Percentiles rank a stretch among this genome's conserved stretches.
Evolutionary conservation across 2,113 vertebrate species (phyloP).

Genomic region (Rhabdomys dilectus): DNA sequence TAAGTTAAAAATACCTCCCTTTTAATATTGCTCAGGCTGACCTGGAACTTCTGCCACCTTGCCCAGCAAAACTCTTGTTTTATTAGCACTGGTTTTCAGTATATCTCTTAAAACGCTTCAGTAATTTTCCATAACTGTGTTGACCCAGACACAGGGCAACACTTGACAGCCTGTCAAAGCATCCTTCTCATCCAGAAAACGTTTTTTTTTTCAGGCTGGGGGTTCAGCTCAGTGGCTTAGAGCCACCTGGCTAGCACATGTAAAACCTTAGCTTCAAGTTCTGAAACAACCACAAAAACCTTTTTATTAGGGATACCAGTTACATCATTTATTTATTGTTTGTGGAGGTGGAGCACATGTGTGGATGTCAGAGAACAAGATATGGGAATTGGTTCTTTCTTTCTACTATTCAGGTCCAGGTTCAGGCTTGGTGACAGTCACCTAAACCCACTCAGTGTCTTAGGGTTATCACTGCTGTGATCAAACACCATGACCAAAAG

Average conservation of each 20-base stretch:
- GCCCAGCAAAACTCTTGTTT: background rate
- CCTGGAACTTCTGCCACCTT: background rate
- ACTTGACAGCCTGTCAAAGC: background rate
- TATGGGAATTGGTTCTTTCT: background rate
- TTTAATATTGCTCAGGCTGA: background rate
- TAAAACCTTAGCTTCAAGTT: background rate
- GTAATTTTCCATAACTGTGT: too few species aligned
- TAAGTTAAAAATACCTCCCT: background rate
- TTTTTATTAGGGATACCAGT: background rate
- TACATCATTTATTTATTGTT: background rate
- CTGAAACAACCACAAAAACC: background rate
- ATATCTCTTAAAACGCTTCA: slow-evolving; percentile 16
- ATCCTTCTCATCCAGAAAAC: background rate
- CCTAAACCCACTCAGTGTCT: background rate
- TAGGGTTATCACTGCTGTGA: background rate
- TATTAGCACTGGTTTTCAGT: background rate
- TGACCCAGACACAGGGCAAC: background rate
- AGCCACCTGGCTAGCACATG: background rate
- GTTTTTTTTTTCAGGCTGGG: too few species aligned
- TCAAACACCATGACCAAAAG: background rate
- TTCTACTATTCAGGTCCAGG: background rate
- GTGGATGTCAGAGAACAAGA: background rate
- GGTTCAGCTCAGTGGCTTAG: background rate
- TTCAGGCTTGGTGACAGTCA: background rate
- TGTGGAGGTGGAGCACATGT: background rate